These are phyloP conservation scores for Crossaster papposus DNA, from an alignment of 53 echinoderm and acorn worm species.

Conservation along the genomic window DNA sequence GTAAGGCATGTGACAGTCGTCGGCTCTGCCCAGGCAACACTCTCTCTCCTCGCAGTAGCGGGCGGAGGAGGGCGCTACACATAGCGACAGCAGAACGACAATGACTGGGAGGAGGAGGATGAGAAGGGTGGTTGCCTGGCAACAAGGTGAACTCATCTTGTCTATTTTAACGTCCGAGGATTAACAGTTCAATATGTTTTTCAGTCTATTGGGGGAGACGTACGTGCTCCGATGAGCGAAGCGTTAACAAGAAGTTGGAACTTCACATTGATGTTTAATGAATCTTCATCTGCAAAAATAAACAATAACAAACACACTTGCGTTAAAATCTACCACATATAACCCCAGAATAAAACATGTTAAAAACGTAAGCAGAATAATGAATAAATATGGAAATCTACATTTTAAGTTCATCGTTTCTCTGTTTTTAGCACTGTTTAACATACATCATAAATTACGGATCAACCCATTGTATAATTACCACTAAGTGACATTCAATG, in stretches of 20 bases:
- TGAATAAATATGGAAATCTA: too few species aligned
- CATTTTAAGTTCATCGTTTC: too few species aligned
- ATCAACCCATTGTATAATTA: too few species aligned
- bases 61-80: constrained; percentile 60
- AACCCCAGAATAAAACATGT: too few species aligned
- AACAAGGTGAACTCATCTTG: not conserved
- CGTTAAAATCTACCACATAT: too few species aligned
- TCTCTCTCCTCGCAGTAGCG: constrained; percentile 69
- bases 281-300: not conserved
- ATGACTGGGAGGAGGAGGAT: constrained; percentile 34
- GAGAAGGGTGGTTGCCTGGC: constrained; percentile 15
- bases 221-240: not conserved
- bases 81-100: constrained; percentile 20
- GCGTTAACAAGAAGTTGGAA: not conserved
- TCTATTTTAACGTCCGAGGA: not conserved
- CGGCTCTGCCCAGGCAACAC: constrained; percentile 80
- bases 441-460: too few species aligned
- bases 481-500: too few species aligned
- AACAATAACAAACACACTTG: too few species aligned
- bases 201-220: not conserved
- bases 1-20: constrained; percentile 82
- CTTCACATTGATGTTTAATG: not conserved
- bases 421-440: too few species aligned
- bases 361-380: too few species aligned
- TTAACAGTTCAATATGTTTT: not conserved